Evolutionary conservation across 2,113 vertebrate species (phyloP).

Genomic region (Nothoprocta pentlandii): DNA sequence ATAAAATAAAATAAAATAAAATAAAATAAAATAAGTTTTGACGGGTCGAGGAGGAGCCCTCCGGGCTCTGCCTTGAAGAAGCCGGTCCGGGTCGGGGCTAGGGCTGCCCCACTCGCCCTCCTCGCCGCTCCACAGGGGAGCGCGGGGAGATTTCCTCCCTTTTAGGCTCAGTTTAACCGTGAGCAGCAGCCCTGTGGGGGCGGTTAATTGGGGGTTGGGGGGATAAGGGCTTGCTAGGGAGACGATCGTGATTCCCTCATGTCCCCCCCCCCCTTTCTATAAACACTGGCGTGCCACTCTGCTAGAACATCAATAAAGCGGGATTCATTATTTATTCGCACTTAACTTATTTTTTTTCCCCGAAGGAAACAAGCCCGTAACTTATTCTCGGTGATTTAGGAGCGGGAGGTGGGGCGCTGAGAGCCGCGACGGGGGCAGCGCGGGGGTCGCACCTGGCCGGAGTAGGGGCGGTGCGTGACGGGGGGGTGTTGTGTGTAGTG

Average conservation of each 20-base stretch:
- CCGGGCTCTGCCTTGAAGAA: too few species aligned
- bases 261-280: background rate
- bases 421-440: background rate
- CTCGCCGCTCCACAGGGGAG: too few species aligned
- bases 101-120: background rate
- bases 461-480: rapidly evolving
- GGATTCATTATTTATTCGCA: background rate
- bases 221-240: constrained; percentile 68
- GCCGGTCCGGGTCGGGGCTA: too few species aligned
- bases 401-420: background rate
- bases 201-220: constrained; percentile 73
- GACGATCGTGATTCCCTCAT: constrained; percentile 49
- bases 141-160: constrained; percentile 31
- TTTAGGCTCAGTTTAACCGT: constrained; percentile 55
- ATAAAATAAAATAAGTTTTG: too few species aligned
- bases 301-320: background rate
- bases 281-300: background rate
- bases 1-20: too few species aligned
- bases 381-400: background rate
- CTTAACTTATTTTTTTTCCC: constrained; percentile 19
- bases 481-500: too few species aligned
- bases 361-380: background rate
- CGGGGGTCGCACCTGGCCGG: too few species aligned
- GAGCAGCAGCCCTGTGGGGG: constrained; percentile 63
- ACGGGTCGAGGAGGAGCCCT: too few species aligned